These are phyloP conservation scores for Aphaenogaster rudis DNA, from an alignment of 1,140 invertebrate species.

Conservation along the genomic window DNA sequence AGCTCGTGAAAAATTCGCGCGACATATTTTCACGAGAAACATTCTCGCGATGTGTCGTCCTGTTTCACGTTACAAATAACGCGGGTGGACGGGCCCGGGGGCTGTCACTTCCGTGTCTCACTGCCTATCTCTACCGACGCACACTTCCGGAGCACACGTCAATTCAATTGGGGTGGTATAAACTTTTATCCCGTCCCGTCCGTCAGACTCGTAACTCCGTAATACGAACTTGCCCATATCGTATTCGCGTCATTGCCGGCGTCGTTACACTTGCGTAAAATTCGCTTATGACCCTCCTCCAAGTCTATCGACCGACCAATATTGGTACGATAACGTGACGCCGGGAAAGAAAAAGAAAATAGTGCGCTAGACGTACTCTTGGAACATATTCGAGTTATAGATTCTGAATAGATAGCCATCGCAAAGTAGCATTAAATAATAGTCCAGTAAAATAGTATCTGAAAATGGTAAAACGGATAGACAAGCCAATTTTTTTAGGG, in stretches of 20 bases:
- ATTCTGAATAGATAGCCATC: background rate
- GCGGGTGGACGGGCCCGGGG: background rate
- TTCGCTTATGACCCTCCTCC: background rate
- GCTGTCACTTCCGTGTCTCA: conserved; percentile 38
- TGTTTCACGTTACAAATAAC: conserved; percentile 55
- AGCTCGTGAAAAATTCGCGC: conserved; percentile 33
- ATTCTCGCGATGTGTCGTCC: conserved; percentile 43
- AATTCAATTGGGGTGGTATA: conserved; percentile 50
- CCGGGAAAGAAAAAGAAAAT: background rate
- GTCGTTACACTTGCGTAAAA: conserved; percentile 1
- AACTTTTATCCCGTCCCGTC: conserved; percentile 46
- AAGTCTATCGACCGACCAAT: background rate
- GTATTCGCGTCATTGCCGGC: background rate
- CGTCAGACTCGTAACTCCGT: conserved; percentile 42
- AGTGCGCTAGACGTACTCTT: background rate
- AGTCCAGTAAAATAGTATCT: no score
- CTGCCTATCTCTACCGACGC: conserved; percentile 40
- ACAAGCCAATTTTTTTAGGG: no score
- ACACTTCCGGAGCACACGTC: conserved; percentile 49
- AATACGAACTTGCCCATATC: conserved; percentile 14
- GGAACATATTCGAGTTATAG: background rate
- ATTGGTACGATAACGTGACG: background rate
- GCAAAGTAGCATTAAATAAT: conserved; percentile 1
- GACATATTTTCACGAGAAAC: conserved; percentile 56
- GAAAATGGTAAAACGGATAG: no score